Percentiles rank a stretch among this genome's conserved stretches.
These are phyloP conservation scores for Cassiopea andromeda DNA, from an alignment of 30 jellyfish, hydroid and myxozoan species.

Conservation along the genomic window DNA sequence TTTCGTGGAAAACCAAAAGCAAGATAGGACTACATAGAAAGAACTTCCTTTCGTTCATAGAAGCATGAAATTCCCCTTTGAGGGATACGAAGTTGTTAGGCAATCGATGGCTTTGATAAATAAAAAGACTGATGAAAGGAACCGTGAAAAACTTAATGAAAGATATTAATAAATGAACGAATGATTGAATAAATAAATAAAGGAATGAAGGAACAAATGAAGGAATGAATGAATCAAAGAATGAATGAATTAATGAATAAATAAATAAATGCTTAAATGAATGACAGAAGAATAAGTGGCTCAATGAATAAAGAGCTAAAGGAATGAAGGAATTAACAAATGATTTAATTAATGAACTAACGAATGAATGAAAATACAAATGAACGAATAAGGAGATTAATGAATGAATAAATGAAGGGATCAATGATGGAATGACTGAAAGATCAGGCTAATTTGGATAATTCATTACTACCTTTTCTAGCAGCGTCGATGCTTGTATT, in stretches of 20 bases:
- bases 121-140: too few relatives aligned
- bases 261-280: background rate
- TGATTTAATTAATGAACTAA: background rate
- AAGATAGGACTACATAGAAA: too few relatives aligned
- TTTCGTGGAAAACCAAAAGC: too few relatives aligned
- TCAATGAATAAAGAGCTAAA: too few relatives aligned
- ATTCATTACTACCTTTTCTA: background rate
- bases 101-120: too few relatives aligned
- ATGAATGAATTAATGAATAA: background rate
- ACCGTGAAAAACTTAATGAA: too few relatives aligned
- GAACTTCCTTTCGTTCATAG: too few relatives aligned
- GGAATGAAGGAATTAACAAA: background rate
- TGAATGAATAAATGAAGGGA: background rate
- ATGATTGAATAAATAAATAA: background rate
- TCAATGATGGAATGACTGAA: too few relatives aligned
- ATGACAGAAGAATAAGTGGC: background rate
- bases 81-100: too few relatives aligned
- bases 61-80: too few relatives aligned
- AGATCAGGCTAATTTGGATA: background rate
- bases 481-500: background rate
- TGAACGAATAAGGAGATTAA: background rate
- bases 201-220: background rate
- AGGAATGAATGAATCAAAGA: background rate
- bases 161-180: background rate
- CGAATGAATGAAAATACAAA: background rate